These are phyloP conservation scores for Ceratina australensis DNA, from an alignment of 1,140 invertebrate genomes.

Conservation along the genomic window DNA sequence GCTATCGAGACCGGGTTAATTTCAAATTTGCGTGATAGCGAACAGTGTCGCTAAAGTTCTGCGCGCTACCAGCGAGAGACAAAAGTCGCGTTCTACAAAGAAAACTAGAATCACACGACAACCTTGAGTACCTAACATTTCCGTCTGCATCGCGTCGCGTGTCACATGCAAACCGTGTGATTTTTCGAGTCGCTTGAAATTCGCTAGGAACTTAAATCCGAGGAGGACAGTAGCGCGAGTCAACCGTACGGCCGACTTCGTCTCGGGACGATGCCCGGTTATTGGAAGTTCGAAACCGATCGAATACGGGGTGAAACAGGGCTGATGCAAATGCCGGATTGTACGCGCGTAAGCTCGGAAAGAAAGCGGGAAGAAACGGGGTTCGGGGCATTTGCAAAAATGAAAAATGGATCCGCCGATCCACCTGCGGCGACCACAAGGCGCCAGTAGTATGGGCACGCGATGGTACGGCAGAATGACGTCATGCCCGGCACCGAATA, in stretches of 20 bases:
- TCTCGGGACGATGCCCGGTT: neutral
- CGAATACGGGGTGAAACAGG: neutral
- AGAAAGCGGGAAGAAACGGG: slow-evolving; percentile 8
- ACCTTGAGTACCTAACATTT: neutral
- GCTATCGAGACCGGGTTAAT: slow-evolving; percentile 30
- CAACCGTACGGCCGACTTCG: neutral
- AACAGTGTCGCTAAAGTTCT: neutral
- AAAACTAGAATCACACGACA: neutral
- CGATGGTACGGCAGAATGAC: slow-evolving; percentile 75
- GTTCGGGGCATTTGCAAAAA: slow-evolving; percentile 8
- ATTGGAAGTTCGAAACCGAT: neutral
- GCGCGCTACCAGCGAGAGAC: neutral
- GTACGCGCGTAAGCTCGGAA: neutral
- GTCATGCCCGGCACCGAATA: slow-evolving; percentile 53
- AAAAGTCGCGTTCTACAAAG: neutral
- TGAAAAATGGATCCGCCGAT: slow-evolving; percentile 58
- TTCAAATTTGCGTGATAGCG: slow-evolving; percentile 27
- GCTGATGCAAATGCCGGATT: neutral
- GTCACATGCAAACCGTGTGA: neutral
- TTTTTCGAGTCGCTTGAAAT: neutral
- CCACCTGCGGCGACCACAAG: slow-evolving; percentile 67
- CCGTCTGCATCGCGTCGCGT: neutral
- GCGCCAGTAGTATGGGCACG: slow-evolving; percentile 76
- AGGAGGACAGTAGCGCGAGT: neutral
- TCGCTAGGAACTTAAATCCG: neutral